phyloP scores from a whole-genome alignment of 2,888 invertebrate species.

The Drosophila formosana region DNA sequence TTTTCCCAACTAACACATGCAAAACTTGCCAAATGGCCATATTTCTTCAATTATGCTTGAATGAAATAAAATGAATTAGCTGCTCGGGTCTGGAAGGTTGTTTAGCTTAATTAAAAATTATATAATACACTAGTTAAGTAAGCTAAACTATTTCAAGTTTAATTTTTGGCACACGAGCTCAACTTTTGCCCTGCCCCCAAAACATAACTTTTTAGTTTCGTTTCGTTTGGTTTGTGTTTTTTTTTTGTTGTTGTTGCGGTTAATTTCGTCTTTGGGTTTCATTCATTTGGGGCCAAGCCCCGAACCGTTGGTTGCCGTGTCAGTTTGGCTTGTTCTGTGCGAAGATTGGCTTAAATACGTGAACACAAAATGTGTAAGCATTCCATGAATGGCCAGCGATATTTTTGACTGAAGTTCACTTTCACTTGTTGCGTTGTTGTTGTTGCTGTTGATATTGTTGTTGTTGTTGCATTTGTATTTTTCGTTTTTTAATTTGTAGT shows the following conservation, averaged over 20 bases:
- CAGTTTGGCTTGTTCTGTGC: constrained; percentile 35
- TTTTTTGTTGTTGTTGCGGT: background rate
- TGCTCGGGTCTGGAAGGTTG: background rate
- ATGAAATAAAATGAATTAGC: background rate
- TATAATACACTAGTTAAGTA: background rate
- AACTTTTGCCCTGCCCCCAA: background rate
- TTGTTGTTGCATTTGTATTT: constrained; percentile 9
- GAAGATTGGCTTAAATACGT: constrained; percentile 21
- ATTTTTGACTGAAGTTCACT: constrained; percentile 49
- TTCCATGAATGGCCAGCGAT: constrained; percentile 41
- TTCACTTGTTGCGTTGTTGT: constrained; percentile 39
- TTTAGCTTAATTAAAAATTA: background rate
- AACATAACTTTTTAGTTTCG: background rate
- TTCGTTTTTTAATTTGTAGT: constrained; percentile 30
- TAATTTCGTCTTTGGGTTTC: background rate
- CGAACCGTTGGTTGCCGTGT: constrained; percentile 13
- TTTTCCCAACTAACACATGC: no score
- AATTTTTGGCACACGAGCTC: constrained; percentile 4
- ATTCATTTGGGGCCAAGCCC: background rate
- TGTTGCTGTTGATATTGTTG: background rate
- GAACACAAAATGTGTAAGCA: constrained; percentile 14
- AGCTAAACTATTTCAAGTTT: background rate
- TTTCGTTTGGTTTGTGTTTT: constrained; percentile 3
- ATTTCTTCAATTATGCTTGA: no score
- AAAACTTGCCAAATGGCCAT: no score